Evolutionary conservation across 2,797 vertebrate species (phyloP), one percentile per base, ranked within the genome.

Genomic region (Nasua narica): DNA sequence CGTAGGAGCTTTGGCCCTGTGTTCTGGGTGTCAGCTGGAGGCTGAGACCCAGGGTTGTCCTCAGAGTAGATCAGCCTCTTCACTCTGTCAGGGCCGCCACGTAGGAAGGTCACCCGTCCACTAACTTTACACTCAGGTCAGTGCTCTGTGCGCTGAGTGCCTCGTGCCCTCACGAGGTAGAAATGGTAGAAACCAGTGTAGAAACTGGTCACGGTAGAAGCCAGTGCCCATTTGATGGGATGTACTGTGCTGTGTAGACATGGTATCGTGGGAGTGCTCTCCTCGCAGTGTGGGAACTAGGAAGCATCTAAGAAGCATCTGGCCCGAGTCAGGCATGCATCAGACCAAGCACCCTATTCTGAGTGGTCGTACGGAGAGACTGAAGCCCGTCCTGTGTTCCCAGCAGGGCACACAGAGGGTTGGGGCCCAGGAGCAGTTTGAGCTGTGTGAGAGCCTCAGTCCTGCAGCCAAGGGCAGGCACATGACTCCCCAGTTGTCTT

Each of bases 401-500:
- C 29, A 67, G 58, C 79, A 84, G 93, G 77, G 54, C 54, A 7
- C 67, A 6, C 52, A 76, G 62, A 96, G 70, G 77, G 79, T 46
- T 25, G 14, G 72, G 37, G 50, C 91, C 50, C 40, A 72, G 35
- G 50, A 96, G 79, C 67, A 85, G 87, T 50, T 43, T 94, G 29
- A 58, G 76, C 76, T 87, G 58, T 16, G 1, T 69, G 87, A 82
- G 72, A 77, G 21, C 58, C n/a, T 29, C 93, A 94, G 95, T 84
- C 96, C 56, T 46, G 48, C 65, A 52, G 92, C 93, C 96, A 94
- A 78, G 92, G 70, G 90, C 91, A 95, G 62, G 72, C 93, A 94
- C 90, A 46, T 97, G 96, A 97, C 76, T 94, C 79, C 54, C 74
- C 58, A 69, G 70, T 87, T 85, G 92, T 90, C 87, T 94, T 65